phyloP scores from a whole-genome alignment of 2,113 vertebrate species.

The Hippocampus guttulatus region DNA sequence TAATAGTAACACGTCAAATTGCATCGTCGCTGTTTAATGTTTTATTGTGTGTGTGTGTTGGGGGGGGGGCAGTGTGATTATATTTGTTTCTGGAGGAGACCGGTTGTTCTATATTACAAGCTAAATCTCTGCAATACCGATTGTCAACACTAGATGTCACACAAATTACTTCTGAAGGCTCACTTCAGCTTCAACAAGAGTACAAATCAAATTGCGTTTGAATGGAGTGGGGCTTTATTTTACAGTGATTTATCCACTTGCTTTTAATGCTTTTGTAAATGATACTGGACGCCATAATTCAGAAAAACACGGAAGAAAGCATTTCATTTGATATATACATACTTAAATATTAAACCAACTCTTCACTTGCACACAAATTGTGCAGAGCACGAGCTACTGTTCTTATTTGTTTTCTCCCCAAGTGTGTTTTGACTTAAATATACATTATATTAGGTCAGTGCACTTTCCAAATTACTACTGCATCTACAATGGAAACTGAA shows the following conservation, averaged over 20 bases:
- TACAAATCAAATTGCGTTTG: neutral
- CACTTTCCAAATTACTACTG: neutral
- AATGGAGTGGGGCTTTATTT: neutral
- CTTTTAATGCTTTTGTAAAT: neutral
- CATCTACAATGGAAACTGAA: neutral
- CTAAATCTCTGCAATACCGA: constrained; percentile 15
- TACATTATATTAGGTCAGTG: neutral
- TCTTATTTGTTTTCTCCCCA: no score
- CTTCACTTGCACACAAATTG: no score
- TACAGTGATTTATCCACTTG: neutral
- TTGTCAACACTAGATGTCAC: constrained; percentile 36
- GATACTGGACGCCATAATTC: neutral
- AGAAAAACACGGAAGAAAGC: neutral
- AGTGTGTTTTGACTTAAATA: no score
- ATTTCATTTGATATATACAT: neutral
- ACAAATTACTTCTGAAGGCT: constrained; percentile 2
- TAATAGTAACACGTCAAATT: no score
- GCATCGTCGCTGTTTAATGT: no score
- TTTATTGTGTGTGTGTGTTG: no score
- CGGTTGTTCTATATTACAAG: neutral
- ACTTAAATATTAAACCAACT: neutral
- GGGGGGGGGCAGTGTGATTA: no score
- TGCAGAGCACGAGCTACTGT: no score
- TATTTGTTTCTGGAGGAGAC: no score
- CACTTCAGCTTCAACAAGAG: neutral